phyloP scores from a whole-genome alignment of 1,140 invertebrate species.

The Drosophila equinoxialis region DNA sequence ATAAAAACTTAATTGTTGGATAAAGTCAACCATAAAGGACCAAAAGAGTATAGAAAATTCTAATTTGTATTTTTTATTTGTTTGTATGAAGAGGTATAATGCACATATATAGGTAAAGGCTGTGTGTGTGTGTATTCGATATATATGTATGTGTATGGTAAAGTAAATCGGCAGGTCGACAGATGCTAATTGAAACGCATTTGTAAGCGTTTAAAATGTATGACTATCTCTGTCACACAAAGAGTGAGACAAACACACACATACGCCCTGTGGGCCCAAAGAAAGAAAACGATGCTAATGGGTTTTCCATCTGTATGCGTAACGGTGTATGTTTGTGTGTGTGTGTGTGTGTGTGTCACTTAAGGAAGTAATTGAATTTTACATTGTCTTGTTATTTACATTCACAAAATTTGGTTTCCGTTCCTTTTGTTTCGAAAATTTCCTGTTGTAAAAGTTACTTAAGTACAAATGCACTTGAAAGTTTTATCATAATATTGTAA shows the following conservation, averaged over 20 bases:
- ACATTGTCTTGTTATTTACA: conserved; percentile 54
- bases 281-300: conserved; percentile 29
- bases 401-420: conserved; percentile 42
- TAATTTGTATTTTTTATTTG: conserved; percentile 29
- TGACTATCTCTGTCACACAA: conserved; percentile 27
- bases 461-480: conserved; percentile 32
- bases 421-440: conserved; percentile 39
- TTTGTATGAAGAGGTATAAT: conserved; percentile 33
- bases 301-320: not conserved
- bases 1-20: too few species aligned
- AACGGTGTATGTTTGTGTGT: too few species aligned
- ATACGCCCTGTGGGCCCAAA: conserved; percentile 17
- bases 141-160: not conserved
- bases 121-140: not conserved
- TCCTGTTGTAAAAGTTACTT: conserved; percentile 49
- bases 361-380: conserved; percentile 69
- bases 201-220: conserved; percentile 52
- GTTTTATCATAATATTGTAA: not conserved
- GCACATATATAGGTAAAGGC: not conserved
- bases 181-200: conserved; percentile 75
- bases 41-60: not conserved
- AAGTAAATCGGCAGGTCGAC: conserved; percentile 35
- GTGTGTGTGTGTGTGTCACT: conserved; percentile 41
- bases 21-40: too few species aligned
- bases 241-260: not conserved